phyloP scores from a whole-genome alignment of 1,140 invertebrate species.

The Vollenhovia emeryi region DNA sequence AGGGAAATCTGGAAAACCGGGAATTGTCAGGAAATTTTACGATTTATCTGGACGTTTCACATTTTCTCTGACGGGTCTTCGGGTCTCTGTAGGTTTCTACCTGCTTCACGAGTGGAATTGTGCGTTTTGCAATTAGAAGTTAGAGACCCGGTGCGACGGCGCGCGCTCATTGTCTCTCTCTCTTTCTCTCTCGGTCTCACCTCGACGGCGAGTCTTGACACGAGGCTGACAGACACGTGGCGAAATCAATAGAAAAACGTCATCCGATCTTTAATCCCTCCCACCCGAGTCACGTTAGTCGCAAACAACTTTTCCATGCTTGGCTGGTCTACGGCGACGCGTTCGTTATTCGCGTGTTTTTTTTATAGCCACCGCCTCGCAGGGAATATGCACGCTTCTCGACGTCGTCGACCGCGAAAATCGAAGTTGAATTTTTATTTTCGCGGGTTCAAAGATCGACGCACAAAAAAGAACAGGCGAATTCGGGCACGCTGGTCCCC shows the following conservation, averaged over 20 bases:
- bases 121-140: conserved; percentile 1
- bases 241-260: conserved; percentile 50
- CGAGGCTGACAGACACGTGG: background rate
- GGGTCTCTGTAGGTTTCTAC: background rate
- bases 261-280: conserved; percentile 51
- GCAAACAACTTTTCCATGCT: conserved; percentile 28
- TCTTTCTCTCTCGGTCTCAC: too few relatives aligned
- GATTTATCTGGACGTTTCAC: too few relatives aligned
- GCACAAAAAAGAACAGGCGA: background rate
- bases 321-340: background rate
- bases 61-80: too few relatives aligned
- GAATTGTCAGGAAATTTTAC: too few relatives aligned
- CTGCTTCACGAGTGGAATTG: background rate
- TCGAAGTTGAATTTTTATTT: conserved; percentile 30
- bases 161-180: background rate
- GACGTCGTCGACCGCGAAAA: background rate
- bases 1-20: too few relatives aligned
- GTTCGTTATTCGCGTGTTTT: background rate
- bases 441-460: background rate
- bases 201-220: background rate
- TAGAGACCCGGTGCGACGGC: background rate
- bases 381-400: background rate
- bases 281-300: conserved; percentile 2
- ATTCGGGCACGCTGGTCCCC: background rate
- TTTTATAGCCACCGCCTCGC: background rate